These are phyloP conservation scores for Allacma fusca DNA, from an alignment of 2,888 invertebrate species.

Conservation along the genomic window DNA sequence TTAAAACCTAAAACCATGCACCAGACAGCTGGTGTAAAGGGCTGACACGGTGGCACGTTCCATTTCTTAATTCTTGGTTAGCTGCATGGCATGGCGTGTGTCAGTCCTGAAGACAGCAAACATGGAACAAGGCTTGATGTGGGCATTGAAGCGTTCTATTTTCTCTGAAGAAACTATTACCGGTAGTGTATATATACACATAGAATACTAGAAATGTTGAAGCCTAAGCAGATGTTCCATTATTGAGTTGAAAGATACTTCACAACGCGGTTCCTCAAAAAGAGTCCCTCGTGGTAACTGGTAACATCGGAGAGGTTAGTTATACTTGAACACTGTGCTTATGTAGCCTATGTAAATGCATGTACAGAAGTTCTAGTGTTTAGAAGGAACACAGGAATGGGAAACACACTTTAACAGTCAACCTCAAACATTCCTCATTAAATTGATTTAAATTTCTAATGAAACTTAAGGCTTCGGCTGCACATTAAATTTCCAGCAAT, in stretches of 20 bases:
- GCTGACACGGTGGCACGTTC: slow-evolving; percentile 6
- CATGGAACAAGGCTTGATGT: not conserved
- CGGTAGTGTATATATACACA: not conserved
- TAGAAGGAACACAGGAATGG: not conserved
- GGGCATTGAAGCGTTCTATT: not conserved
- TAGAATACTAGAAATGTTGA: not conserved
- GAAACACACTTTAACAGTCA: not conserved
- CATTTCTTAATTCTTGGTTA: slow-evolving; percentile 9
- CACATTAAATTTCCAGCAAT: too few species aligned
- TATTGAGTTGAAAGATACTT: slow-evolving; percentile 16
- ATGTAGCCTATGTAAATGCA: too few species aligned
- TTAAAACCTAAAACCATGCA: not conserved
- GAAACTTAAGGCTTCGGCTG: not conserved
- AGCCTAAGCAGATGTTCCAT: not conserved
- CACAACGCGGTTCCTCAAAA: not conserved
- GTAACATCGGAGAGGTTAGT: not conserved
- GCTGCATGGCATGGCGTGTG: not conserved
- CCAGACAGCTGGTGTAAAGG: slow-evolving; percentile 1
- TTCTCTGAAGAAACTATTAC: not conserved
- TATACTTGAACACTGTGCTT: too few species aligned
- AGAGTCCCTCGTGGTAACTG: not conserved
- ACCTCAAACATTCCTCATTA: not conserved
- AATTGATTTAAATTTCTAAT: not conserved
- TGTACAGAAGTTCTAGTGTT: too few species aligned
- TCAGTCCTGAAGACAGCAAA: not conserved